Percentiles rank a stretch among this genome's conserved stretches.
phyloP scores from a whole-genome alignment of 2,797 vertebrate species.

The Catostomus latipinnis region DNA sequence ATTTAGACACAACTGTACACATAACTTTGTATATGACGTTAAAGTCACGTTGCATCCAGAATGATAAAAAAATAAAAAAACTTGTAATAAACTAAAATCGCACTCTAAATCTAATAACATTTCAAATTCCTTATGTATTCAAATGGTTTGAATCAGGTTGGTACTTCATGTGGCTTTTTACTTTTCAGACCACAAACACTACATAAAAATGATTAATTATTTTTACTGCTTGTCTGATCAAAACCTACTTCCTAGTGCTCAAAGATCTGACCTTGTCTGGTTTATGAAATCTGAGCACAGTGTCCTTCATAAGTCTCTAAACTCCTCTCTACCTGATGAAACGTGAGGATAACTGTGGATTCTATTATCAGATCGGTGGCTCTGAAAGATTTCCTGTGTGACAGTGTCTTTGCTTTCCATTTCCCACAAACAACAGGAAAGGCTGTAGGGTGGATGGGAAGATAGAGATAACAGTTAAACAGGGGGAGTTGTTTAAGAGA shows the following conservation, averaged over 20 bases:
- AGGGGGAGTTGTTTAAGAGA: neutral
- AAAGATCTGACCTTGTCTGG: neutral
- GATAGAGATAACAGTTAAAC: slow-evolving; percentile 8
- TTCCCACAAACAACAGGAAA: slow-evolving; percentile 15
- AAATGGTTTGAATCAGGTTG: too few species aligned
- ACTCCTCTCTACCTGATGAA: slow-evolving; percentile 10
- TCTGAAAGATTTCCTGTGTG: neutral
- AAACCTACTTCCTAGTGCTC: neutral
- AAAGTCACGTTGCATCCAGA: too few species aligned
- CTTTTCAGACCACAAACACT: too few species aligned
- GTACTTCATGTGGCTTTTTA: too few species aligned
- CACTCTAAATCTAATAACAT: too few species aligned
- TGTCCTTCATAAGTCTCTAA: neutral
- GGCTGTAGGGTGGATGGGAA: neutral
- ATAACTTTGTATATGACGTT: too few species aligned
- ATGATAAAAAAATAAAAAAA: too few species aligned
- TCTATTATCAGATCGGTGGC: slow-evolving; percentile 27
- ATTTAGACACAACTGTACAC: too few species aligned
- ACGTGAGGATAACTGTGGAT: slow-evolving; percentile 11
- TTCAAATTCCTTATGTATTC: too few species aligned
- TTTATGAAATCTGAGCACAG: neutral
- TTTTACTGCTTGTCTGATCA: neutral
- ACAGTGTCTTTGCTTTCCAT: neutral
- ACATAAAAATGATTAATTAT: neutral
- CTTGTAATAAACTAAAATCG: too few species aligned